A percentile compares a stretch with the other conserved stretches of the same genome.
phyloP scores from a whole-genome alignment of 2,888 invertebrate genomes.

The Malthinus flaveolus region DNA sequence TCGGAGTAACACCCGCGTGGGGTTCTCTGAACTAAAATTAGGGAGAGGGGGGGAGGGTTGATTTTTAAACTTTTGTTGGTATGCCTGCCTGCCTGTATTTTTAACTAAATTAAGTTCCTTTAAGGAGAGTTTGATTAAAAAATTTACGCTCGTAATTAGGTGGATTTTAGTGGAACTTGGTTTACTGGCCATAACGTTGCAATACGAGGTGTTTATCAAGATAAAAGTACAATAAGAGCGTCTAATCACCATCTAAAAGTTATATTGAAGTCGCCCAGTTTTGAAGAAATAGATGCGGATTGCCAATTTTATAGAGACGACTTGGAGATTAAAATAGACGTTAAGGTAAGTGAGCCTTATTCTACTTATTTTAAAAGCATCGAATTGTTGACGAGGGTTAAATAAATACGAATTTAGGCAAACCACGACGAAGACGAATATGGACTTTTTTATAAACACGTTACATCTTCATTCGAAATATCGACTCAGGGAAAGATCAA shows the following conservation, averaged over 20 bases:
- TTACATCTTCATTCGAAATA: conserved; percentile 63
- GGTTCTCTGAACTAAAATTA: too few species aligned
- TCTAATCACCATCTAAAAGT: conserved; percentile 71
- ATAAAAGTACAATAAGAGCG: conserved; percentile 67
- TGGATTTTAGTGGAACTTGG: conserved; percentile 76
- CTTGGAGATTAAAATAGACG: conserved; percentile 66
- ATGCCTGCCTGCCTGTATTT: too few species aligned
- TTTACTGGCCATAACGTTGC: conserved; percentile 77
- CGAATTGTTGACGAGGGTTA: conserved; percentile 31
- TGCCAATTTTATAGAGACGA: conserved; percentile 71
- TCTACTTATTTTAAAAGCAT: too few species aligned
- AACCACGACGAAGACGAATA: conserved; percentile 70
- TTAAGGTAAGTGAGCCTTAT: conserved; percentile 59
- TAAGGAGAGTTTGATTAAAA: too few species aligned
- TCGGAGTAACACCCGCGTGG: too few species aligned
- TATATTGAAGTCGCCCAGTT: conserved; percentile 72
- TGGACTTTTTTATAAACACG: conserved; percentile 66
- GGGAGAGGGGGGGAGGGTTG: too few species aligned
- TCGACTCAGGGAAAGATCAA: conserved; percentile 69
- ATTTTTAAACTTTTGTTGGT: too few species aligned
- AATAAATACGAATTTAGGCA: conserved; percentile 54
- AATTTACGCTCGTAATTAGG: conserved; percentile 51
- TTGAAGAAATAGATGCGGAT: conserved; percentile 69
- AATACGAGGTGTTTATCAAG: conserved; percentile 73
- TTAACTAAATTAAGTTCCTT: too few species aligned